Percentiles rank a stretch among this genome's conserved stretches.
Evolutionary conservation across 1,140 invertebrate species (phyloP).

Genomic region (Gryon sp.): DNA sequence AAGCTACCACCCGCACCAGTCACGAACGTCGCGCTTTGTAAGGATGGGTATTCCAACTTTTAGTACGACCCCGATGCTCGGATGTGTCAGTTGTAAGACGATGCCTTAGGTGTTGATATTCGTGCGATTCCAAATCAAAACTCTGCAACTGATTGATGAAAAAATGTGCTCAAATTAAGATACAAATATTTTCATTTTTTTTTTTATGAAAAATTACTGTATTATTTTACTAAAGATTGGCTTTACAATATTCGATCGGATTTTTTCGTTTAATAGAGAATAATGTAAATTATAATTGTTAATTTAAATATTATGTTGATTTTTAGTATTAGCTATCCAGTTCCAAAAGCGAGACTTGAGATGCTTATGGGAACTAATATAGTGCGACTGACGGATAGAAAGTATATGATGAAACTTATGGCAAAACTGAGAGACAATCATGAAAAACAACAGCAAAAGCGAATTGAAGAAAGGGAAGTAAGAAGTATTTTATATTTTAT

Average conservation of each 20-base stretch:
- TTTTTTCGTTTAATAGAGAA: too few species aligned
- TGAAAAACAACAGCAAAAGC: conserved; percentile 81
- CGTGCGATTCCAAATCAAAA: conserved; percentile 17
- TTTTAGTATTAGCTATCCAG: conserved; percentile 72
- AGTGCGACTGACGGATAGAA: conserved; percentile 83
- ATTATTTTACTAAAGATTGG: too few species aligned
- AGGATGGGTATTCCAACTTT: conserved; percentile 53
- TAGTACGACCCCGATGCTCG: conserved; percentile 60
- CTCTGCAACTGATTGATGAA: background rate
- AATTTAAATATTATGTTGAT: background rate
- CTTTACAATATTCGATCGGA: too few species aligned
- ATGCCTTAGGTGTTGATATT: conserved; percentile 42
- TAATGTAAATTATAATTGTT: background rate
- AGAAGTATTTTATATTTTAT: too few species aligned
- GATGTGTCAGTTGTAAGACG: conserved; percentile 56
- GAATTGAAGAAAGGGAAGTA: conserved; percentile 83
- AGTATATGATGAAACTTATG: conserved; percentile 84
- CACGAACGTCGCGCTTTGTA: conserved; percentile 66
- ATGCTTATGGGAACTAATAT: conserved; percentile 84
- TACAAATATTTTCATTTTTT: too few species aligned
- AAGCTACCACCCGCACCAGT: conserved; percentile 63
- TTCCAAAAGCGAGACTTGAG: conserved; percentile 81
- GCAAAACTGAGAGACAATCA: conserved; percentile 82
- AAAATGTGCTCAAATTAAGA: conserved; percentile 3
- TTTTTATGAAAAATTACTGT: too few species aligned